Base-by-base conservation (phyloP, 2,888 invertebrate species). In the Nomada fabriciana region DNA sequence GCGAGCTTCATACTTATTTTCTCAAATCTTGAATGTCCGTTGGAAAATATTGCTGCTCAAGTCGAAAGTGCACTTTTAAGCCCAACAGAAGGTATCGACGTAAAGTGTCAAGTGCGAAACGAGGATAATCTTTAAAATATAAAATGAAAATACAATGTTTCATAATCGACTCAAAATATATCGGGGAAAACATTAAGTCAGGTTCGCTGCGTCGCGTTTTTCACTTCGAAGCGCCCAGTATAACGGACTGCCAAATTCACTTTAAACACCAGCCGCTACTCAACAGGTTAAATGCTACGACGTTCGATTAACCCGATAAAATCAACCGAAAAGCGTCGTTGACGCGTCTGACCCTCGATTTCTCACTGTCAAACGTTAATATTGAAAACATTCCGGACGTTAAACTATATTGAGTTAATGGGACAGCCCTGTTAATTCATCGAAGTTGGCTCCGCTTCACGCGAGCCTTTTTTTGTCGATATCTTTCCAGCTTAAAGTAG, bases 351-450 rank as follows among this genome's bases (percentile, higher is more conserved):
- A 25, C 11, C 55, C 20, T 25, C 55, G 20, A 55, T 55, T 25
- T 20, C 23, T 55, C 55, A 25, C 55, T 15, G 20, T 25, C 18
- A 4, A 29, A 10, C 25, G 57, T 29, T 29, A 57, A 57, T 29
- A 29, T 50, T 13, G 64, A 65, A 50, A 29, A 50, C 50, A 11
- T 18, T n/a, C 1, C 1, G 9, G 29, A 13, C 3, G 1, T 64
- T 10, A 2, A 47, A 25, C 13, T 4, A 11, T 18, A 18, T 25
- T 29, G 36, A 47, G 7, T n/a, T 9, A 67, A 20, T 11, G 20
- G 29, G 64, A 29, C 20, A 29, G 69, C 18, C 55, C 25, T 23
- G 78, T 79, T 69, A 63, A 69, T 76, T 69, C 61, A 43, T 76
- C 36, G 55, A 23, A 15, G 0, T 4, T 11, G 67, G 25, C 23